A percentile compares a stretch with the other conserved stretches of the same genome.
Evolutionary conservation across 1,140 invertebrate genomes (phyloP).

Genomic region (Ganaspis sp.): DNA sequence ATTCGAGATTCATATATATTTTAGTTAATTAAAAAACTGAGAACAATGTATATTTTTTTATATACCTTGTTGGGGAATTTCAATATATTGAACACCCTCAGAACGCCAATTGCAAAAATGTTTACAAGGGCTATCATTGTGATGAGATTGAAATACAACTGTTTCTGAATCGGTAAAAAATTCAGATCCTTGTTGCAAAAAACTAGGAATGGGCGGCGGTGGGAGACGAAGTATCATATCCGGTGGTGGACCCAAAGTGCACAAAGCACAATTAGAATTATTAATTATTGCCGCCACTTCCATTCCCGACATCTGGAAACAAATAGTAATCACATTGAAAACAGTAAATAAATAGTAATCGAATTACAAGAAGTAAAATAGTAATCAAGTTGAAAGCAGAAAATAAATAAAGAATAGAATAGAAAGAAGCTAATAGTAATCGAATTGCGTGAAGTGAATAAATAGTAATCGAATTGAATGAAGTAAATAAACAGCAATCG

Average conservation of each 20-base stretch:
- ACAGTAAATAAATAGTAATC: neutral
- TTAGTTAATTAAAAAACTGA: conserved; percentile 13
- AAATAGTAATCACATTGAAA: conserved; percentile 23
- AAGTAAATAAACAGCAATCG: no score
- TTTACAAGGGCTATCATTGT: conserved; percentile 71
- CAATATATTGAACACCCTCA: conserved; percentile 84
- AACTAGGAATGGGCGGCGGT: conserved; percentile 86
- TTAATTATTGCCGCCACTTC: conserved; percentile 58
- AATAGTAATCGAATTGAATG: no score
- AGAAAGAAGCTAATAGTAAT: no score
- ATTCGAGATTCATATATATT: no score
- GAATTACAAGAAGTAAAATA: neutral
- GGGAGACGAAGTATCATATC: conserved; percentile 87
- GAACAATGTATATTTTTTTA: conserved; percentile 37
- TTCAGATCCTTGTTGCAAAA: conserved; percentile 77
- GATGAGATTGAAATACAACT: conserved; percentile 57
- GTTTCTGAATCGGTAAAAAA: conserved; percentile 63
- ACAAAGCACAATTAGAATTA: conserved; percentile 67
- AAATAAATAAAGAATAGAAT: no score
- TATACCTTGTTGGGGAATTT: conserved; percentile 84
- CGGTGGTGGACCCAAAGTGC: conserved; percentile 87
- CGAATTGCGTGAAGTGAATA: no score
- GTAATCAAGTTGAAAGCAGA: no score
- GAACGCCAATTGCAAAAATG: conserved; percentile 75
- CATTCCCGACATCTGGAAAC: conserved; percentile 56